These are phyloP conservation scores for Hemibagrus guttatus DNA, from an alignment of 2,797 vertebrate genomes.

Conservation along the genomic window DNA sequence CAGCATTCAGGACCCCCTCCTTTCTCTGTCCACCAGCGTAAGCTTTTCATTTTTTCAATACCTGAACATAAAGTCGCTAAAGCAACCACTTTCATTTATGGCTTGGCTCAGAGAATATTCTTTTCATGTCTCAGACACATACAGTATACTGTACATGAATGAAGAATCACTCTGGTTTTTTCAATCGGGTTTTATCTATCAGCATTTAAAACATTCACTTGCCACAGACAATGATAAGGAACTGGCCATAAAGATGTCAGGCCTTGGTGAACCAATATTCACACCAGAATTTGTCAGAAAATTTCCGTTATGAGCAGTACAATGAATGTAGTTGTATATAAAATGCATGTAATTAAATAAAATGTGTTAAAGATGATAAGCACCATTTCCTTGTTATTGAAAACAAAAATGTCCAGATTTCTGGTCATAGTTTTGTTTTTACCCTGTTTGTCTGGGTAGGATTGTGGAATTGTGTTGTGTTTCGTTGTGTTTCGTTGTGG, in stretches of 20 bases:
- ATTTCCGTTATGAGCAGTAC: neutral
- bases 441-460: neutral
- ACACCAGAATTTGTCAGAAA: neutral
- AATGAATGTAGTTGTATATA: neutral
- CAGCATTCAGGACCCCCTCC: neutral
- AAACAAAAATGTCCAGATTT: neutral
- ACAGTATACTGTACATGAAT: neutral
- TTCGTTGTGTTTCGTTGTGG: neutral
- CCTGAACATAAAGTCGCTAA: conserved; percentile 17
- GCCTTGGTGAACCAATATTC: neutral
- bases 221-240: neutral
- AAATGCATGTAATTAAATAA: neutral
- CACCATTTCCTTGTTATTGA: neutral
- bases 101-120: conserved; percentile 11
- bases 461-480: neutral
- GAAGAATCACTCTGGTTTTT: neutral
- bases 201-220: neutral
- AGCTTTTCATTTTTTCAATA: conserved; percentile 49
- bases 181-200: neutral
- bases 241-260: neutral
- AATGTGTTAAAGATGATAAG: neutral
- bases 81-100: neutral
- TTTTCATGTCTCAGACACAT: neutral
- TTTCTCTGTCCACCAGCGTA: neutral
- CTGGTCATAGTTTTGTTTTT: neutral